Evolutionary conservation across 2,888 invertebrate genomes (phyloP), one percentile per base, ranked within the genome.

Genomic region (Tenthredo livida): DNA sequence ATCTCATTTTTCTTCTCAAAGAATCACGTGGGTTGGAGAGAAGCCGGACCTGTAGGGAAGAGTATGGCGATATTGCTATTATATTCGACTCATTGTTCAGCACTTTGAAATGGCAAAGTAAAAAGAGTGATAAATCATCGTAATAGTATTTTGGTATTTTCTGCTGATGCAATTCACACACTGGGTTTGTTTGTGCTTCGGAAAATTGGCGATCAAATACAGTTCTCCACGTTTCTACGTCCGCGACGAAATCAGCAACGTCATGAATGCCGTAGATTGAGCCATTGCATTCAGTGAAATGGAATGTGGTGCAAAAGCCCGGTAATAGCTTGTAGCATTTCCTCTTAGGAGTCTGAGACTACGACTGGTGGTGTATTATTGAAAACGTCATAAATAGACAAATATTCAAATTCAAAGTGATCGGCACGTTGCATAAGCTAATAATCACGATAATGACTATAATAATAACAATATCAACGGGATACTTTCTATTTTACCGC

Each of bases 401-500:
- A 67, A 43, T 67, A 83, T 67, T 29, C 37, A 83, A 29, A 80
- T 80, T 33, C 40, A 40, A 80, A 37, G 80, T 61, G 80, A 61
- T 80, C 40, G 58, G 47, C 47, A 47, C 15, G 33, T 67, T 82
- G 67, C 82, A 43, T 67, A 82, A 82, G 43, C 47, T 15, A 29
- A 82, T 82, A 82, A 78, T 82, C 40, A 82, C 43, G 9, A 83
- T 83, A 83, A 80, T 67, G 9, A 47, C 33, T 61, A 47, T 83
- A 67, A 83, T 67, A 83, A 83, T 83, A 83, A 82, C 47, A 61
- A 83, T 70, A 83, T 83, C 83, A 83, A 29, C 50, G 29, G 25
- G 67, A 67, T 83, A 83, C 83, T 83, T 83, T 83, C 83, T 83
- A 83, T 70, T 83, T 83, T 67, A 83, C 83, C 47, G 67, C 70